Conservation (phyloP, 2,888 invertebrate species). For the Cryptocheilus praepositus region DNA sequence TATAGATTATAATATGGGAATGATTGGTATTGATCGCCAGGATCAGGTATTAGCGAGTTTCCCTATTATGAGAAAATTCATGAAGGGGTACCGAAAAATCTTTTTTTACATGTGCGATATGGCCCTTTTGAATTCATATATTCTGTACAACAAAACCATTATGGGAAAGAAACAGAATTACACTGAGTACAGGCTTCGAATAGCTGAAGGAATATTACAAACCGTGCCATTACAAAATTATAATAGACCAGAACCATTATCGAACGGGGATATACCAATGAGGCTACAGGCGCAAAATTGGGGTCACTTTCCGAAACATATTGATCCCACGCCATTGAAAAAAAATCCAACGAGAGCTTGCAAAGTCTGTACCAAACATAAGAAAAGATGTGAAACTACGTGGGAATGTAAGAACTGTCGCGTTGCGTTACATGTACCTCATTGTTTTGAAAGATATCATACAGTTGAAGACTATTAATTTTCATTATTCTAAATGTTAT, state of each 20-base stretch:
- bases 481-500: slow-evolving; percentile 19
- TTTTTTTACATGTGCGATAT: slow-evolving; percentile 29
- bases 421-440: slow-evolving; percentile 23
- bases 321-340: slow-evolving; percentile 32
- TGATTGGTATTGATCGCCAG: slow-evolving; percentile 32
- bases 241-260: slow-evolving; percentile 27
- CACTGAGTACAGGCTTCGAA: slow-evolving; percentile 22
- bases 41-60: slow-evolving; percentile 26
- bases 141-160: slow-evolving; percentile 27
- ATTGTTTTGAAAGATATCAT: slow-evolving; percentile 28
- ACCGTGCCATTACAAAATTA: slow-evolving; percentile 24
- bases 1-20: slow-evolving; percentile 27
- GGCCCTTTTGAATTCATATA: slow-evolving; percentile 31
- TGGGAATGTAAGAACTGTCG: slow-evolving; percentile 27
- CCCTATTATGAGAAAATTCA: slow-evolving; percentile 29
- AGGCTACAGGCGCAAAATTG: slow-evolving; percentile 31
- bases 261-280: slow-evolving; percentile 21
- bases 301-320: slow-evolving; percentile 34
- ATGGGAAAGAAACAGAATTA: slow-evolving; percentile 25
- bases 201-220: slow-evolving; percentile 26
- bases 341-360: slow-evolving; percentile 23
- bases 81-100: slow-evolving; percentile 33
- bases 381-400: slow-evolving; percentile 27
- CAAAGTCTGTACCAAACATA: slow-evolving; percentile 25
- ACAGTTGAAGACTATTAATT: slow-evolving; percentile 24